Evolutionary conservation across 2,888 invertebrate genomes (phyloP).

Genomic region (Cephus runcator): DNA sequence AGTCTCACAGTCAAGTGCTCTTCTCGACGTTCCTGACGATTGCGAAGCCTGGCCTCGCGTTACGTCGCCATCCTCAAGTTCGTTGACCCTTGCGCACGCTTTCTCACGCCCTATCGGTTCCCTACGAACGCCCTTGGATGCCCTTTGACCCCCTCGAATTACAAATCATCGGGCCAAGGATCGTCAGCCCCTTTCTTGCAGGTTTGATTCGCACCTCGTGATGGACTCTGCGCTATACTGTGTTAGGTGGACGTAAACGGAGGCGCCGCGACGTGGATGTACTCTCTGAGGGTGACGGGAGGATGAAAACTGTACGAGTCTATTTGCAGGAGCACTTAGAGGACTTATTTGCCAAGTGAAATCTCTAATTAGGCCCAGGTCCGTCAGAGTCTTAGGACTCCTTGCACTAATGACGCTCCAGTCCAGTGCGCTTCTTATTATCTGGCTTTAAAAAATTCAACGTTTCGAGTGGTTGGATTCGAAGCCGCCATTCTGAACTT

Average conservation of each 20-base stretch:
- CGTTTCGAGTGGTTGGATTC: background rate
- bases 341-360: slow-evolving; percentile 25
- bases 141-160: background rate
- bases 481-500: background rate
- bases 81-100: background rate
- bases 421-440: background rate
- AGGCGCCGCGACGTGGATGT: background rate
- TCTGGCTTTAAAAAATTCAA: background rate
- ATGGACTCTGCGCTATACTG: too few relatives aligned
- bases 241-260: background rate
- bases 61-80: background rate
- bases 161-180: background rate
- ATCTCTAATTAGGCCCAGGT: slow-evolving; percentile 26
- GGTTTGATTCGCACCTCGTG: background rate
- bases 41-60: slow-evolving; percentile 8
- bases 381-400: slow-evolving; percentile 4
- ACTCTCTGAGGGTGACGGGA: background rate
- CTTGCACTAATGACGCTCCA: background rate
- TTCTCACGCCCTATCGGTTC: background rate
- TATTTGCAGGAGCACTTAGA: slow-evolving; percentile 27
- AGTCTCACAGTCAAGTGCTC: slow-evolving; percentile 28
- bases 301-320: background rate
- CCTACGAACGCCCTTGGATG: background rate
- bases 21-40: slow-evolving; percentile 19
- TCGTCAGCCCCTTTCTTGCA: background rate